Evolutionary conservation across 2,888 invertebrate genomes (phyloP).

Genomic region (Cactoblastis cactorum): DNA sequence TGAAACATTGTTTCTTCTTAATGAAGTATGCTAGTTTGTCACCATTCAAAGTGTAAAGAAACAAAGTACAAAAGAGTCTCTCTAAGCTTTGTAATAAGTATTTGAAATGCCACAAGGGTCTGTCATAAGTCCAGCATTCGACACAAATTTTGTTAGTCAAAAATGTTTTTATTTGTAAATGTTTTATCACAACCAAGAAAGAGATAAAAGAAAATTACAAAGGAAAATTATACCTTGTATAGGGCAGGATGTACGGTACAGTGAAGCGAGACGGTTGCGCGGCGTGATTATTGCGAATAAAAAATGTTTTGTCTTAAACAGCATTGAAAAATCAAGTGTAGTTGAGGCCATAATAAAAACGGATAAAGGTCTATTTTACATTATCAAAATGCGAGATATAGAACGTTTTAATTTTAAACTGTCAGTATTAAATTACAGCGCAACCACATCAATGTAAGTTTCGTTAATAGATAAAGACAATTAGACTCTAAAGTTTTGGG

Average conservation of each 20-base stretch:
- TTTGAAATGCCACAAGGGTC: background rate
- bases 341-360: slow-evolving; percentile 22
- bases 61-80: no score
- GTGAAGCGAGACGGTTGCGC: slow-evolving; percentile 76
- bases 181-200: slow-evolving; percentile 29
- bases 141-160: background rate
- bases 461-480: background rate
- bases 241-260: slow-evolving; percentile 73
- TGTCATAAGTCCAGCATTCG: background rate
- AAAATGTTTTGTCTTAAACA: slow-evolving; percentile 38
- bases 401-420: slow-evolving; percentile 21
- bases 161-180: background rate
- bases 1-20: no score
- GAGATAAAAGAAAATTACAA: slow-evolving; percentile 40
- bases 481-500: background rate
- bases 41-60: no score
- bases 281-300: slow-evolving; percentile 40
- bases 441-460: slow-evolving; percentile 29
- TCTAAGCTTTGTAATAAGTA: no score
- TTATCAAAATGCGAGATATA: slow-evolving; percentile 22
- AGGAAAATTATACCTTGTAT: slow-evolving; percentile 60
- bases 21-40: no score
- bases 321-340: slow-evolving; percentile 14
- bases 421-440: slow-evolving; percentile 40
- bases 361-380: slow-evolving; percentile 20